Evolutionary conservation across 2,888 invertebrate genomes (phyloP).

Genomic region (Perizoma affinitatum): DNA sequence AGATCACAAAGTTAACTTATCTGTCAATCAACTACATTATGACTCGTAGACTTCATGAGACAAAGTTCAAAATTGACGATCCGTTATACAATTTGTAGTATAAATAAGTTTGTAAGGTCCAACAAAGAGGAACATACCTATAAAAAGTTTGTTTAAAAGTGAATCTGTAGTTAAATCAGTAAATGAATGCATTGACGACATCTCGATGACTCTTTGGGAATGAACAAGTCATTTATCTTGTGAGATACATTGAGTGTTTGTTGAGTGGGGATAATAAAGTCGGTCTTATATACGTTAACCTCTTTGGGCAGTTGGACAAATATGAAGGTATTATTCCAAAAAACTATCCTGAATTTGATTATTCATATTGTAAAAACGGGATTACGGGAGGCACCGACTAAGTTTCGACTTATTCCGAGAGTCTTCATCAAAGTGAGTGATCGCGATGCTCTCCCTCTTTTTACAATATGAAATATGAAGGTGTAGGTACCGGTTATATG

Average conservation of each 20-base stretch:
- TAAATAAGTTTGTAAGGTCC: slow-evolving; percentile 9
- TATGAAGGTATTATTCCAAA: too few species aligned
- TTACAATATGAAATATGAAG: too few species aligned
- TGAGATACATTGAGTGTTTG: slow-evolving; percentile 7
- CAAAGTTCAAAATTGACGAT: slow-evolving; percentile 17
- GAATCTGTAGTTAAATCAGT: slow-evolving; percentile 27
- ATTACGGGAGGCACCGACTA: too few species aligned
- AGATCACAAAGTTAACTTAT: slow-evolving; percentile 23
- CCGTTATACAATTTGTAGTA: neutral
- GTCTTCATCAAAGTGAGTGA: too few species aligned
- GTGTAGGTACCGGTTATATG: too few species aligned
- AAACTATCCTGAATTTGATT: too few species aligned
- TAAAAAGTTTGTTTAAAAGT: slow-evolving; percentile 33
- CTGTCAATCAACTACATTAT: neutral
- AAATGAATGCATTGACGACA: slow-evolving; percentile 40
- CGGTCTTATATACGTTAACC: too few species aligned
- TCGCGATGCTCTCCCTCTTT: too few species aligned
- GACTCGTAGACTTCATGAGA: neutral
- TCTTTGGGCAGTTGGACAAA: too few species aligned
- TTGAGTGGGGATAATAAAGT: too few species aligned
- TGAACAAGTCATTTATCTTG: slow-evolving; percentile 10
- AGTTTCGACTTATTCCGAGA: too few species aligned
- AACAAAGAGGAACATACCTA: slow-evolving; percentile 28
- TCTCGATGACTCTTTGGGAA: slow-evolving; percentile 34
- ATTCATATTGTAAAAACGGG: too few species aligned